Evolutionary conservation across 2,113 vertebrate species (phyloP).

Genomic region (Elgaria multicarinata): DNA sequence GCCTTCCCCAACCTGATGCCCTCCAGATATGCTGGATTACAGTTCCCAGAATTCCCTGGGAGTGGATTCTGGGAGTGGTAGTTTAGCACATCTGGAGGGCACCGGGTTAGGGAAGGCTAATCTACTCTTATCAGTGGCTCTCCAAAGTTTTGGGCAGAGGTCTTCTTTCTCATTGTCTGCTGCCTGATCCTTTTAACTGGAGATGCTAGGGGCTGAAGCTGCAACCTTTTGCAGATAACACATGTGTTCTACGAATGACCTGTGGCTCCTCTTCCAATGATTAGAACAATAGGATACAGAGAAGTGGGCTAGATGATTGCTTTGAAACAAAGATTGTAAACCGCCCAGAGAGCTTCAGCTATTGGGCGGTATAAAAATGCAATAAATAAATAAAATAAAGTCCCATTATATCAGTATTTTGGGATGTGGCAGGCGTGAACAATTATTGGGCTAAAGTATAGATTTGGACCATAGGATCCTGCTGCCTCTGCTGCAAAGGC

Average conservation of each 20-base stretch:
- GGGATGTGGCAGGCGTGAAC: not conserved
- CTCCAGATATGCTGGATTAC: too few relatives aligned
- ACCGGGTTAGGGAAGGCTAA: too few relatives aligned
- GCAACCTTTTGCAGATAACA: not conserved
- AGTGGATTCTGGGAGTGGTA: too few relatives aligned
- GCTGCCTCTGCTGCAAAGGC: not conserved
- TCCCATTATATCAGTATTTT: not conserved
- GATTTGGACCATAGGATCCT: not conserved
- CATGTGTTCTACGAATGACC: not conserved
- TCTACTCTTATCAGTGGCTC: too few relatives aligned
- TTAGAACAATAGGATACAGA: not conserved
- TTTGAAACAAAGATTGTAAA: conserved; percentile 21
- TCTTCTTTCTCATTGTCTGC: not conserved
- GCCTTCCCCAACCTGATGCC: too few relatives aligned
- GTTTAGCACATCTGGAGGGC: too few relatives aligned
- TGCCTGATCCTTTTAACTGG: not conserved
- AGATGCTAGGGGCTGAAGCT: not conserved
- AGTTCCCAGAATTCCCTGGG: too few relatives aligned
- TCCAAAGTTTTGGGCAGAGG: not conserved
- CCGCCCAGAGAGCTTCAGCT: too few relatives aligned
- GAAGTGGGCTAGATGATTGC: not conserved
- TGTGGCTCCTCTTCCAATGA: not conserved
- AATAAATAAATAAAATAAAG: too few relatives aligned
- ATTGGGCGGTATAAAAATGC: too few relatives aligned
- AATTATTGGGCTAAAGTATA: not conserved